A percentile compares a stretch with the other conserved stretches of the same genome.
Evolutionary conservation across 2,113 vertebrate species (phyloP).

Genomic region (Callionymus lyra): DNA sequence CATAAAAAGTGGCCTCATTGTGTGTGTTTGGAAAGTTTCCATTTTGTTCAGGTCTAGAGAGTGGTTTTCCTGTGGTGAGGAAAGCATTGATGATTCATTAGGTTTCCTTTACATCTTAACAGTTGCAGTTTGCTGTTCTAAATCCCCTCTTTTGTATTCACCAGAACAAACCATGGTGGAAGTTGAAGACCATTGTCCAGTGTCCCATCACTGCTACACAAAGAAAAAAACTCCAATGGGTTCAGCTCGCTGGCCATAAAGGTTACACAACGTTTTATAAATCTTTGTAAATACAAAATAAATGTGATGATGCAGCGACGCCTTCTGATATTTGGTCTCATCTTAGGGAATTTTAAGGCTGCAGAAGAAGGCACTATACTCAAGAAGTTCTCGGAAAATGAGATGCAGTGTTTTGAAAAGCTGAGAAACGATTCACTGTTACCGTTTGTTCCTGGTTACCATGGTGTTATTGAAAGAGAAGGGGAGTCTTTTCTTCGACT

Average conservation of each 20-base stretch:
- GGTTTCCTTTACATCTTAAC: too few relatives aligned
- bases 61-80: too few relatives aligned
- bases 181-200: conserved; percentile 87
- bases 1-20: too few relatives aligned
- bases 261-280: too few relatives aligned
- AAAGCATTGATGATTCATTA: too few relatives aligned
- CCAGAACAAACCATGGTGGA: conserved; percentile 85
- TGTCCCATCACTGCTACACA: conserved; percentile 82
- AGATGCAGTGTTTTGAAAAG: conserved; percentile 81
- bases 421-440: conserved; percentile 74
- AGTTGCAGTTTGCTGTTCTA: too few relatives aligned
- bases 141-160: conserved; percentile 29
- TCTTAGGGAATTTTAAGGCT: conserved; percentile 88
- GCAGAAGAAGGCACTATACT: conserved; percentile 86
- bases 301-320: not conserved
- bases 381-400: conserved; percentile 88
- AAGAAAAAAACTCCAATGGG: conserved; percentile 84
- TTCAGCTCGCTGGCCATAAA: conserved; percentile 93
- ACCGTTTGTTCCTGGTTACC: conserved; percentile 79
- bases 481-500: conserved; percentile 87
- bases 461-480: conserved; percentile 82
- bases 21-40: too few relatives aligned
- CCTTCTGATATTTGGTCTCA: not conserved
- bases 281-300: not conserved
- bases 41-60: too few relatives aligned